A percentile compares a stretch with the other conserved stretches of the same genome.
Conservation (phyloP, 2,888 invertebrate genomes). For the Tryphoninae sp. region DNA sequence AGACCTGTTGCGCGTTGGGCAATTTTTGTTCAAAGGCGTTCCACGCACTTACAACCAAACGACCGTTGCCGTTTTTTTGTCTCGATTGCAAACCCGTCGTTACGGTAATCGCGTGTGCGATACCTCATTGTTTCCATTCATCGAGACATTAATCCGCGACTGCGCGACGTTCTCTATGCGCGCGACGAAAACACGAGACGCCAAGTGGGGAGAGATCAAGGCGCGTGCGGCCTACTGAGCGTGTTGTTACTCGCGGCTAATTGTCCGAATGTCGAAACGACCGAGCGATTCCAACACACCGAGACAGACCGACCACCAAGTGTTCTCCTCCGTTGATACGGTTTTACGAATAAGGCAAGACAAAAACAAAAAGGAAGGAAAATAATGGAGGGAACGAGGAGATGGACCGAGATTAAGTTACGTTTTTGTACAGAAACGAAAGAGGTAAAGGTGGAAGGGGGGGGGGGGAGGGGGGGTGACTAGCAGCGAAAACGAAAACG, state of each 20-base stretch:
- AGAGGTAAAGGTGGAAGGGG: background rate
- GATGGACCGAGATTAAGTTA: constrained; percentile 30
- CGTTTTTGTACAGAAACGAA: constrained; percentile 4
- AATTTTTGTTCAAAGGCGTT: no score
- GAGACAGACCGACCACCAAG: background rate
- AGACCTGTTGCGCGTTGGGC: no score
- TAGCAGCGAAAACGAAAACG: background rate
- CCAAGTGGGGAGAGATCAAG: constrained; percentile 63
- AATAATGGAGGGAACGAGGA: background rate
- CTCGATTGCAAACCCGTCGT: constrained; percentile 17
- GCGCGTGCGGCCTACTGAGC: constrained; percentile 74
- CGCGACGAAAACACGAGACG: constrained; percentile 16
- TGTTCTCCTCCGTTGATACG: background rate
- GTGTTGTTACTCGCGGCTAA: constrained; percentile 70
- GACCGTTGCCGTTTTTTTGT: no score
- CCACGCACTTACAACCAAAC: no score
- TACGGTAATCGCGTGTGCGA: constrained; percentile 64
- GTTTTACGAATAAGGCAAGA: constrained; percentile 22
- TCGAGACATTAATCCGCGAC: constrained; percentile 51
- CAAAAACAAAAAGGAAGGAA: background rate
- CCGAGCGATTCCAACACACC: constrained; percentile 59
- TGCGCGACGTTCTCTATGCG: background rate
- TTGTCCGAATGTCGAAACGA: constrained; percentile 77
- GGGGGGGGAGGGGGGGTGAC: background rate
- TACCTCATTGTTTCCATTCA: constrained; percentile 75